phyloP scores from a whole-genome alignment of 2,888 invertebrate species.

The Chymomyza procnemis region DNA sequence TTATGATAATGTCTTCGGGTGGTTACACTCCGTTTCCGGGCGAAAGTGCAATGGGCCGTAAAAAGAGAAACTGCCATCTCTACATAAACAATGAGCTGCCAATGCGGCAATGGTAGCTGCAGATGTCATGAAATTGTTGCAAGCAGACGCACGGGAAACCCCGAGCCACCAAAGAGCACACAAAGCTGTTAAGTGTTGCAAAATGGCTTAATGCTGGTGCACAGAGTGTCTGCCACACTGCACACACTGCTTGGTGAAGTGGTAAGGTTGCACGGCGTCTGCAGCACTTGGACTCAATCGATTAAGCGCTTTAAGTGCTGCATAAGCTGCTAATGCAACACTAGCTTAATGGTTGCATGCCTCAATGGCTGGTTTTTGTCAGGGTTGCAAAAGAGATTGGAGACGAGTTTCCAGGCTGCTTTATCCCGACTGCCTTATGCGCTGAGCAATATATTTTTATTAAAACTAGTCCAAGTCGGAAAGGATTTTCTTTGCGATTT shows the following conservation, averaged over 20 bases:
- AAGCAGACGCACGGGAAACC: conserved; percentile 6
- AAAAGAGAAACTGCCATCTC: conserved; percentile 24
- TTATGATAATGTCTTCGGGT: conserved; percentile 8
- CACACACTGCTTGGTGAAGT: neutral
- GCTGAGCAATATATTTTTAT: too few species aligned
- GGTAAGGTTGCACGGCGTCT: conserved; percentile 19
- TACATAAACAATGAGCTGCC: conserved; percentile 42
- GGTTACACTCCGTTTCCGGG: neutral
- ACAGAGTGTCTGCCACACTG: neutral
- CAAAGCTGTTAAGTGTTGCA: conserved; percentile 50
- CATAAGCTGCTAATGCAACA: conserved; percentile 32
- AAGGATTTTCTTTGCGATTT: too few species aligned
- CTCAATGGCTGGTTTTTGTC: neutral
- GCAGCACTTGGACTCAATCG: conserved; percentile 30
- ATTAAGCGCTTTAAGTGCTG: conserved; percentile 58
- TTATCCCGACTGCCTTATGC: too few species aligned
- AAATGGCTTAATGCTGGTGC: conserved; percentile 21
- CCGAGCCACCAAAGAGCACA: conserved; percentile 29
- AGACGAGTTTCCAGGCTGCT: too few species aligned
- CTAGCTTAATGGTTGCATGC: neutral
- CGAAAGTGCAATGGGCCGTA: conserved; percentile 24
- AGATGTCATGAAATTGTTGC: neutral
- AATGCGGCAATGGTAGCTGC: conserved; percentile 8
- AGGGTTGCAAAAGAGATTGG: neutral
- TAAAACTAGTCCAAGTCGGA: too few species aligned